Conservation (phyloP, 2,113 vertebrate species). For the Anoplopoma fimbria region DNA sequence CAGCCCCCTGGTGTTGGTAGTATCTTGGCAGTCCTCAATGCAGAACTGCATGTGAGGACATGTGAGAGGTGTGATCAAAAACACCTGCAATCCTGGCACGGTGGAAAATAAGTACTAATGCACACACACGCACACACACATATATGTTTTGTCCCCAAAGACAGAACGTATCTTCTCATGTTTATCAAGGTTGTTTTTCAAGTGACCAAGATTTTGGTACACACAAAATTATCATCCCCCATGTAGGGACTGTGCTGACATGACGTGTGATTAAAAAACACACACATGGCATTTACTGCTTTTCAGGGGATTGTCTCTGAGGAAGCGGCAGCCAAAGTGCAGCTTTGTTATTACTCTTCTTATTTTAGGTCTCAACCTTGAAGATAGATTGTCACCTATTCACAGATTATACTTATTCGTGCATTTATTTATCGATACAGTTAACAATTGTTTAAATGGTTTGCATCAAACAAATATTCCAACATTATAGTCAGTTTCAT, state of each 20-base stretch:
- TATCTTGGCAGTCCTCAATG: conserved; percentile 36
- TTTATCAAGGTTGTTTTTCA: not conserved
- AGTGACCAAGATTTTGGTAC: not conserved
- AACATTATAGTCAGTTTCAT: too few relatives aligned
- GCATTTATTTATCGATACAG: too few relatives aligned
- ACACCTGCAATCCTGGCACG: conserved; percentile 54
- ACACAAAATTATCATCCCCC: not conserved
- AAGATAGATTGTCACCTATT: not conserved
- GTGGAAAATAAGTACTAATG: conserved; percentile 21
- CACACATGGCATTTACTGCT: not conserved
- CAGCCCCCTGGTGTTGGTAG: conserved; percentile 9
- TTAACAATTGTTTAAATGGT: too few relatives aligned
- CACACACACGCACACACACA: conserved; percentile 17
- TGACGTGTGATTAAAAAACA: not conserved
- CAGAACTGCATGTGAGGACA: too few relatives aligned
- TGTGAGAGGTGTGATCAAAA: conserved; percentile 42
- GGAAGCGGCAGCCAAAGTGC: conserved; percentile 15
- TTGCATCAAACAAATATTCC: too few relatives aligned
- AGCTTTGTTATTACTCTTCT: conserved; percentile 5
- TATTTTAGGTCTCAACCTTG: not conserved
- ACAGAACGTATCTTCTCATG: not conserved
- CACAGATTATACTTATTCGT: not conserved
- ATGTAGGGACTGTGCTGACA: not conserved
- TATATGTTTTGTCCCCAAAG: not conserved
- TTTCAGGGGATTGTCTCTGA: not conserved